Evolutionary conservation across 2,888 invertebrate species (phyloP).

Genomic region (Crematogaster levior): DNA sequence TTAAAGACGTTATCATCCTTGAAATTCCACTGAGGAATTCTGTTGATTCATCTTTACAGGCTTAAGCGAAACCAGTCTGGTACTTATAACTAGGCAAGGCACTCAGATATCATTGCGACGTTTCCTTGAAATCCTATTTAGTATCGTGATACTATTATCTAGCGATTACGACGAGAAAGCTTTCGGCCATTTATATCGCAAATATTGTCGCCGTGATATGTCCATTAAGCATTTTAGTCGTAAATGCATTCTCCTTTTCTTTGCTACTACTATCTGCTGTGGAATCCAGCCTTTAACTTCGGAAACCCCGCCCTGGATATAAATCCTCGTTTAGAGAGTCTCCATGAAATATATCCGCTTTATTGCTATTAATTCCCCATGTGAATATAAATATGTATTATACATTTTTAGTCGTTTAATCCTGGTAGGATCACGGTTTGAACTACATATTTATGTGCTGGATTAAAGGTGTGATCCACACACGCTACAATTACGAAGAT

Average conservation of each 20-base stretch:
- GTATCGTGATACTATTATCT: constrained; percentile 17
- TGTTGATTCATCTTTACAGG: background rate
- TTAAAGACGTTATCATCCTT: background rate
- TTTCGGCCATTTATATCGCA: constrained; percentile 38
- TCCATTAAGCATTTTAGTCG: constrained; percentile 30
- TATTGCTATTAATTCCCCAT: constrained; percentile 32
- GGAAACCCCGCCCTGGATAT: background rate
- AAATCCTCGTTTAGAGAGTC: constrained; percentile 26
- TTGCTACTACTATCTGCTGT: background rate
- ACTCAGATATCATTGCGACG: constrained; percentile 9
- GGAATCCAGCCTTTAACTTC: constrained; percentile 26
- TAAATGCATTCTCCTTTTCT: background rate
- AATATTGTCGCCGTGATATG: constrained; percentile 30
- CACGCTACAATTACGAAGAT: background rate
- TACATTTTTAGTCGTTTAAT: constrained; percentile 17
- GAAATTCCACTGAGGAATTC: constrained; percentile 2
- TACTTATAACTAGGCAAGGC: constrained; percentile 1
- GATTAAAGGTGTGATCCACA: background rate
- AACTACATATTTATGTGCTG: background rate
- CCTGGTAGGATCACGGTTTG: background rate
- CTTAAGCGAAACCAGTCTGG: constrained; percentile 16
- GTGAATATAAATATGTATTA: constrained; percentile 24
- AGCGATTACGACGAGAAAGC: constrained; percentile 39
- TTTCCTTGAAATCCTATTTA: constrained; percentile 1
- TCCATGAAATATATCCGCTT: background rate